phyloP scores from a whole-genome alignment of 2,113 vertebrate species.

The Corapipo altera region DNA sequence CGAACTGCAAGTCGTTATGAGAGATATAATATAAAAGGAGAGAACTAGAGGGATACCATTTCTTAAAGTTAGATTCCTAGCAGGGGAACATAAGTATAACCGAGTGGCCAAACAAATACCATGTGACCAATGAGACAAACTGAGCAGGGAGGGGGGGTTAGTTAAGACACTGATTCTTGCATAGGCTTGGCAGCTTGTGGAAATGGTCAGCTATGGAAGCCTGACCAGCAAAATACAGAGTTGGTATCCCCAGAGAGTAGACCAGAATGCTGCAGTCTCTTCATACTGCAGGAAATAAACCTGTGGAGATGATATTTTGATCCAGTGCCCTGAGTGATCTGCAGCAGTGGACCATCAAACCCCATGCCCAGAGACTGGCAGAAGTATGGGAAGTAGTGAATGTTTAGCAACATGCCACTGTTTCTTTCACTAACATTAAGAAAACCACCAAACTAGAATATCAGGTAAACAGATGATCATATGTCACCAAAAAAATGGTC shows the following conservation, averaged over 20 bases:
- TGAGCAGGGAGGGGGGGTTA: not conserved
- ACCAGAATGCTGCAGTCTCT: not conserved
- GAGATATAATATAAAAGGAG: not conserved
- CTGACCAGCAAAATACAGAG: fast-evolving
- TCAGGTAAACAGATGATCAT: not conserved
- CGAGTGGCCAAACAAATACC: not conserved
- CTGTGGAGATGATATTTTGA: not conserved
- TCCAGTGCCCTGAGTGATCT: not conserved
- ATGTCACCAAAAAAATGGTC: not conserved
- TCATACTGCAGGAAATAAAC: not conserved
- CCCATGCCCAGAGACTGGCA: not conserved
- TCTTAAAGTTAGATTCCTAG: not conserved
- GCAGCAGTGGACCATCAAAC: not conserved
- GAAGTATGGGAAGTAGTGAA: not conserved
- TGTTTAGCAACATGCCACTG: not conserved
- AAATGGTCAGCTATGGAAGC: not conserved
- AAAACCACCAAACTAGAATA: not conserved
- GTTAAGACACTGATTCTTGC: not conserved
- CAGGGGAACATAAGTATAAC: not conserved
- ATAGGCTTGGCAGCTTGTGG: not conserved
- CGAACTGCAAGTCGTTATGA: not conserved
- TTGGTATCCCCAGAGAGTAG: not conserved
- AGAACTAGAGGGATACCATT: not conserved
- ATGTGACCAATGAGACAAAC: not conserved
- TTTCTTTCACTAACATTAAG: not conserved